These are phyloP conservation scores for Sebastes paucispinis DNA, from an alignment of 2,797 vertebrate genomes.

Conservation along the genomic window DNA sequence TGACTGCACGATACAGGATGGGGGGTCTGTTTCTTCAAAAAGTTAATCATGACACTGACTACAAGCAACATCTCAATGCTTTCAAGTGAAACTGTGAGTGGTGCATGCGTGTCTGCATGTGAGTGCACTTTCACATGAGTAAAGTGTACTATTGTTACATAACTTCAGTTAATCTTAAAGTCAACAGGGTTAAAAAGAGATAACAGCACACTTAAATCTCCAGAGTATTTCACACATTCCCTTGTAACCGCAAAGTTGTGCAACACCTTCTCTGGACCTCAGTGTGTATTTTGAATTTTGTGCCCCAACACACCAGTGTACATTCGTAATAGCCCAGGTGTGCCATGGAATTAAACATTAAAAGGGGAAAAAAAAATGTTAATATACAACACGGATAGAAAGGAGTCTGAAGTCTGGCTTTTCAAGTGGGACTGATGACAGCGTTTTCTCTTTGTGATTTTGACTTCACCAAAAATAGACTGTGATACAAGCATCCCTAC, in stretches of 20 bases:
- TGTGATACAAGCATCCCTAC: neutral
- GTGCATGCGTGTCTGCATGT: neutral
- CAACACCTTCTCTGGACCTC: neutral
- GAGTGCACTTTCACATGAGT: neutral
- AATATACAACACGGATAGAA: neutral
- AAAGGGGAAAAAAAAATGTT: neutral
- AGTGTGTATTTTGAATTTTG: neutral
- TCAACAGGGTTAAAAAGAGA: conserved; percentile 18
- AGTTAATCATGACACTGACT: neutral
- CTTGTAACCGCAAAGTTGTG: neutral
- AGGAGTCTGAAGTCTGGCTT: neutral
- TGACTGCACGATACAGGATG: neutral
- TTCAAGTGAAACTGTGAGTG: neutral
- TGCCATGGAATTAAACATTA: neutral
- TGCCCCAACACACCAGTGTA: neutral
- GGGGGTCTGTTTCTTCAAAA: neutral
- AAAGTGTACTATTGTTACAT: neutral
- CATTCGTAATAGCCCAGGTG: neutral
- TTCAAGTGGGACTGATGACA: neutral
- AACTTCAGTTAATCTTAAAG: conserved; percentile 27
- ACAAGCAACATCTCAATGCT: neutral
- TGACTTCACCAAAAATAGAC: neutral
- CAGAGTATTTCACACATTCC: neutral
- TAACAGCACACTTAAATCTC: conserved; percentile 9
- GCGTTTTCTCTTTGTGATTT: neutral